Evolutionary conservation across 1,140 invertebrate genomes (phyloP), one percentile per base, ranked within the genome.

Genomic region (Bombus fervidus): DNA sequence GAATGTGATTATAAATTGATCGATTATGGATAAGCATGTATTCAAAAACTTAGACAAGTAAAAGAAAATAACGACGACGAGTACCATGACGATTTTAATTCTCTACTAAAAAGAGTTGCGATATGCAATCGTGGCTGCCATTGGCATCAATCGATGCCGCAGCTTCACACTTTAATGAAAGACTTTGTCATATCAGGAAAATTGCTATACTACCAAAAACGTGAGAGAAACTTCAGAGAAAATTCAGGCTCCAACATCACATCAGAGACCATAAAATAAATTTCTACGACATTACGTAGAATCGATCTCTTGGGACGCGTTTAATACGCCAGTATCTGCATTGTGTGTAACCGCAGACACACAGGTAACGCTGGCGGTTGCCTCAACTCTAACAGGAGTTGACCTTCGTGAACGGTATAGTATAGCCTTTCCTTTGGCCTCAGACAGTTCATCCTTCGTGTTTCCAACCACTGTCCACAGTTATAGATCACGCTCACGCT

Each of bases 401-500:
- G 88, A 89, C 86, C 88, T 90, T 90, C 86, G 86, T 75, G 47
- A 79, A 84, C 71, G 75, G 81, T 89, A 66, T 83, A 87, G 62
- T 59, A 71, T 87, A 71, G 53, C 77, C 74, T 75, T 85, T 77
- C 57, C 57, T n/a, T 77, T 57, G 31, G 74, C 66, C 74, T 69
- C 77, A 73, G 37, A 82, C 86, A 62, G 69, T 88, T 86, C 85
- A 91, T 90, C 86, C 89, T 92, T 91, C 88, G 87, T 86, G 86
- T 90, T 85, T 86, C 85, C 91, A 92, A 84, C 62, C 83, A 83
- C 86, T 81, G 89, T 81, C 84, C 81, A 86, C 78, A 85, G 83
- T 92, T 89, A 90, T 87, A 91, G 89, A 91, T 90, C 86, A 87
- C 80, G 77, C 53, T 86, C 57, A n/a, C 79, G 69, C 71, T 83